These are phyloP conservation scores for Tupiocoris notatus DNA, from an alignment of 2,888 invertebrate species.

Conservation along the genomic window DNA sequence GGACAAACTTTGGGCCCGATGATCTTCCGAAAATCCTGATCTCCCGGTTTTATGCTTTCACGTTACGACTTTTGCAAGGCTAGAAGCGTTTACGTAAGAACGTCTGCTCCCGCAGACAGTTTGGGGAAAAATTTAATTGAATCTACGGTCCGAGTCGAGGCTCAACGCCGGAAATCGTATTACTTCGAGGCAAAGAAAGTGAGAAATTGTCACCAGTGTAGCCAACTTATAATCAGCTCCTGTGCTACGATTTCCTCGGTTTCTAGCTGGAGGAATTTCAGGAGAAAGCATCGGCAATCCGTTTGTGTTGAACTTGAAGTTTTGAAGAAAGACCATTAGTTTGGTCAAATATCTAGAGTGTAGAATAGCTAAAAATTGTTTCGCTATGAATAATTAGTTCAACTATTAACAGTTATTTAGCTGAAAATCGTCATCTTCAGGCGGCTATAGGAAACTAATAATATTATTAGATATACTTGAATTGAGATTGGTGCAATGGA, in stretches of 20 bases:
- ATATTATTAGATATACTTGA: too few species aligned
- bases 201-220: neutral
- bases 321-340: too few species aligned
- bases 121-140: neutral
- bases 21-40: neutral
- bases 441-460: too few species aligned
- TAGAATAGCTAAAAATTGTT: too few species aligned
- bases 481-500: too few species aligned
- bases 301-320: too few species aligned
- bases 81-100: neutral
- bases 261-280: neutral
- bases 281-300: neutral
- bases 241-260: neutral
- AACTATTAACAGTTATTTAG: too few species aligned
- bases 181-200: neutral
- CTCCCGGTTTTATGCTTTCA: neutral
- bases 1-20: neutral
- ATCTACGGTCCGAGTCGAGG: neutral
- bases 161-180: neutral
- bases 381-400: too few species aligned
- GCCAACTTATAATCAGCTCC: neutral
- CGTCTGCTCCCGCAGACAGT: neutral
- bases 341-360: too few species aligned
- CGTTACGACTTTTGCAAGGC: too few species aligned
- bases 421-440: too few species aligned